These are phyloP conservation scores for Paelopatides confundens DNA, from an alignment of 53 echinoderm and acorn worm genomes.

Conservation along the genomic window DNA sequence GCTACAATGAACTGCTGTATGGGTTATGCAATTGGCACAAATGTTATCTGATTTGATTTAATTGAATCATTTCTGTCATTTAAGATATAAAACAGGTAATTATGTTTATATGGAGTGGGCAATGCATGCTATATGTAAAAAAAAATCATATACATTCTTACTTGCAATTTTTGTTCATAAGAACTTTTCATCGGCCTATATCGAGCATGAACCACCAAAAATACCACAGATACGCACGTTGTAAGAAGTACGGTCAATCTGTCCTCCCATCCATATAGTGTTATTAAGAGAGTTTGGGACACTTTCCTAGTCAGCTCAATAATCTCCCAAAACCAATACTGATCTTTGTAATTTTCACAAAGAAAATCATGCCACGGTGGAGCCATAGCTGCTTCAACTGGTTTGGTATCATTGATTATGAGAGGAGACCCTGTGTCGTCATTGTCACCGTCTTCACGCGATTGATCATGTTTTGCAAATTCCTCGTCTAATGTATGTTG, in stretches of 20 bases:
- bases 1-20: too few relatives aligned
- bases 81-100: too few relatives aligned
- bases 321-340: not conserved
- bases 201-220: not conserved
- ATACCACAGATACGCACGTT: not conserved
- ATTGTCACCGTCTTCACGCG: not conserved
- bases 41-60: too few relatives aligned
- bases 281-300: not conserved
- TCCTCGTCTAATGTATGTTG: not conserved
- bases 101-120: too few relatives aligned
- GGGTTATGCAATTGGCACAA: too few relatives aligned
- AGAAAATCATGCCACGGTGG: not conserved
- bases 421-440: not conserved
- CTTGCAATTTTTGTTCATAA: constrained; percentile 3
- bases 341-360: constrained; percentile 1
- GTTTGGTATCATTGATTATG: not conserved
- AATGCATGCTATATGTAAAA: too few relatives aligned
- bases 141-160: not conserved
- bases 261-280: not conserved
- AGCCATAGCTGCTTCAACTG: not conserved
- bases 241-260: not conserved
- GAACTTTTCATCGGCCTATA: constrained; percentile 15
- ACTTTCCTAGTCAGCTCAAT: not conserved
- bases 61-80: too few relatives aligned
- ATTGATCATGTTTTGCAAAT: not conserved